Evolutionary conservation across 2,113 vertebrate species (phyloP).

Genomic region (Campylomormyrus tamandua): DNA sequence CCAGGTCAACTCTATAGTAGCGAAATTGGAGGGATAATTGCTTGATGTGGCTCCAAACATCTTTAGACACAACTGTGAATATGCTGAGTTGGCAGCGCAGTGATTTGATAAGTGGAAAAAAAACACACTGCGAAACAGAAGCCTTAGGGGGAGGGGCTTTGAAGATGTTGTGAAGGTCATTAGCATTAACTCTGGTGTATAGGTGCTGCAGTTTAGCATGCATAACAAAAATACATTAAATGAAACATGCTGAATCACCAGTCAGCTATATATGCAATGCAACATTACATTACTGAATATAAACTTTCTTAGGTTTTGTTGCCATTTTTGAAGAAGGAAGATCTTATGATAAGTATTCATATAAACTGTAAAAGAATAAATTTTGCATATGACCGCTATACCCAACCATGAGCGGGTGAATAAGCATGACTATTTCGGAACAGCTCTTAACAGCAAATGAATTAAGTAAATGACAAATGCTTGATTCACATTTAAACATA

Average conservation of each 20-base stretch:
- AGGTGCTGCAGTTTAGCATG: background rate
- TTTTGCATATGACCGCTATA: background rate
- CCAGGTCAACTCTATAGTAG: background rate
- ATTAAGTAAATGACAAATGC: background rate
- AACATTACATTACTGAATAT: background rate
- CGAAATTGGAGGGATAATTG: slow-evolving; percentile 3
- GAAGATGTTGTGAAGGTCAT: background rate
- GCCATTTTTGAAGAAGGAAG: background rate
- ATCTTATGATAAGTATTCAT: background rate
- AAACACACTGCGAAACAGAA: background rate
- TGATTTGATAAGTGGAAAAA: slow-evolving; percentile 3
- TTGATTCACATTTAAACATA: background rate
- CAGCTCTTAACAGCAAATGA: background rate
- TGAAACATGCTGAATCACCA: background rate
- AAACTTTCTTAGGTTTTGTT: background rate
- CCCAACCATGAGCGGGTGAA: background rate
- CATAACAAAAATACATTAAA: background rate
- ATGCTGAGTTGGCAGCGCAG: background rate
- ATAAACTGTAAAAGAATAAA: background rate
- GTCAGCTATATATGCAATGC: background rate
- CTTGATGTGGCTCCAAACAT: background rate
- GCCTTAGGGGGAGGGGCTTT: background rate
- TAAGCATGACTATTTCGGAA: background rate
- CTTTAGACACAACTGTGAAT: slow-evolving; percentile 7
- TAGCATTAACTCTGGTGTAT: background rate